A percentile compares a stretch with the other conserved stretches of the same genome.
Conservation (phyloP, 2,797 vertebrate species). For the Moxostoma hubbsi region DNA sequence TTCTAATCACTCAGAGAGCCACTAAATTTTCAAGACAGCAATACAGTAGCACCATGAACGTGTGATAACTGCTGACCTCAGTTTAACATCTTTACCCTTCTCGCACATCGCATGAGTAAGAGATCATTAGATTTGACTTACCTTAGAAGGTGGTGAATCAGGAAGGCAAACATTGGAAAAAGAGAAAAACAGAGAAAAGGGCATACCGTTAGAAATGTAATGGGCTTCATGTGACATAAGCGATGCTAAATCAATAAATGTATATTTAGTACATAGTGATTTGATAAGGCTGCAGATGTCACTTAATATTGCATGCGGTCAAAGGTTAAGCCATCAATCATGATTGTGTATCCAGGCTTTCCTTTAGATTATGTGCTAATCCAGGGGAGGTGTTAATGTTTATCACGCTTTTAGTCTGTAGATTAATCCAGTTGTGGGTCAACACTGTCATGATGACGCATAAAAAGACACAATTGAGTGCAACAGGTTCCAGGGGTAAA, state of each 20-base stretch:
- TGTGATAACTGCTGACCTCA: conserved; percentile 23
- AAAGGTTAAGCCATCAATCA: neutral
- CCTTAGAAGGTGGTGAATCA: conserved; percentile 55
- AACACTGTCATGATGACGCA: neutral
- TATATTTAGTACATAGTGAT: conserved; percentile 3
- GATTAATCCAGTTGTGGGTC: conserved; percentile 2
- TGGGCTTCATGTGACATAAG: neutral
- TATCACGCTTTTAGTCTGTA: conserved; percentile 1
- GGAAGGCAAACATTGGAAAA: conserved; percentile 14
- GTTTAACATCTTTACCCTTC: conserved; percentile 21
- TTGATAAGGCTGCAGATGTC: conserved; percentile 7
- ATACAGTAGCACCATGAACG: conserved; percentile 20
- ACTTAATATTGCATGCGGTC: neutral
- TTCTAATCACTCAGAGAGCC: neutral
- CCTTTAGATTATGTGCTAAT: conserved; percentile 14
- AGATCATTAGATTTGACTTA: conserved; percentile 63
- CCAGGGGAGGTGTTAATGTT: neutral
- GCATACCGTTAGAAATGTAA: conserved; percentile 7
- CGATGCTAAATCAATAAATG: conserved; percentile 30
- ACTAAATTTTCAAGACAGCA: conserved; percentile 25
- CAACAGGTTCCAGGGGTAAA: neutral
- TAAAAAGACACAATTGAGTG: neutral
- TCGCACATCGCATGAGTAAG: neutral
- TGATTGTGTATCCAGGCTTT: neutral
- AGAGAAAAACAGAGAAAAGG: conserved; percentile 25